Conservation (phyloP, 2,888 invertebrate genomes). For the Petrolisthes cinctipes region DNA sequence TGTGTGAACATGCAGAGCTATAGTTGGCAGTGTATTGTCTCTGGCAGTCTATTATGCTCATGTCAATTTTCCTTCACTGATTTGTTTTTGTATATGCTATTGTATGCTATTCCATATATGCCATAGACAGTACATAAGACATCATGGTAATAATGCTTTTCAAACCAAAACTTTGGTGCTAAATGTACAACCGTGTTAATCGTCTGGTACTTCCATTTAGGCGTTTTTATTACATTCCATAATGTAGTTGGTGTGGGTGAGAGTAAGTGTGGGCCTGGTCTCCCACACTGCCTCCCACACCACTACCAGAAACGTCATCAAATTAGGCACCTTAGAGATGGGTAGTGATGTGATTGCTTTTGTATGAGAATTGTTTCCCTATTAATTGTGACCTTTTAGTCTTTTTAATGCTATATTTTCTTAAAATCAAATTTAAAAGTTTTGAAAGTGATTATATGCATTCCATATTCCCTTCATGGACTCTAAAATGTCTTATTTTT, state of each 20-base stretch:
- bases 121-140: constrained; percentile 62
- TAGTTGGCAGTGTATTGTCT: constrained; percentile 61
- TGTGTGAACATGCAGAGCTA: constrained; percentile 60
- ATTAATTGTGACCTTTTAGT: constrained; percentile 60
- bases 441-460: constrained; percentile 55
- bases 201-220: constrained; percentile 63
- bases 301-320: constrained; percentile 55
- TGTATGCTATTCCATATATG: constrained; percentile 57
- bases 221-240: constrained; percentile 62
- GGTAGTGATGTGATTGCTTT: constrained; percentile 62
- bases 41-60: constrained; percentile 61
- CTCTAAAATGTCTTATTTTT: constrained; percentile 37
- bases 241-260: constrained; percentile 51
- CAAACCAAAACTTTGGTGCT: constrained; percentile 64
- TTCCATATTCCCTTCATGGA: constrained; percentile 57
- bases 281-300: constrained; percentile 33
- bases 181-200: constrained; percentile 63
- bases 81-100: constrained; percentile 61
- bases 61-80: constrained; percentile 42
- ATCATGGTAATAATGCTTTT: constrained; percentile 63
- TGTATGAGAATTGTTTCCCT: constrained; percentile 60
- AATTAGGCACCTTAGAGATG: constrained; percentile 63
- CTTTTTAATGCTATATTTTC: constrained; percentile 62
- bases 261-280: constrained; percentile 17
- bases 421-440: constrained; percentile 59